phyloP scores from a whole-genome alignment of 2,888 invertebrate genomes.

The Aspidiotus destructor region DNA sequence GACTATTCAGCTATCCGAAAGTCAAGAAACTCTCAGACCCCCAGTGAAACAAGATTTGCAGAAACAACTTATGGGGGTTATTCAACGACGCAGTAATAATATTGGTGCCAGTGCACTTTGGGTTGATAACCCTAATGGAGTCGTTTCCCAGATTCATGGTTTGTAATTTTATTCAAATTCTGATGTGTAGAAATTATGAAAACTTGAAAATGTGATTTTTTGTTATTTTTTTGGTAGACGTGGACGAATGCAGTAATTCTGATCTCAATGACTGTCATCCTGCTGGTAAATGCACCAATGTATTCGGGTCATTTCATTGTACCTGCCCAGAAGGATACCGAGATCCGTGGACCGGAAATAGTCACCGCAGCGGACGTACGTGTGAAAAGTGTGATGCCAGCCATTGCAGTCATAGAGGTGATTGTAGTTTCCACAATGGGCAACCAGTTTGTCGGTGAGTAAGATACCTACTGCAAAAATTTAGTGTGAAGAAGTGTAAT shows the following conservation, averaged over 20 bases:
- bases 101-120: conserved; percentile 77
- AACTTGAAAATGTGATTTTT: no score
- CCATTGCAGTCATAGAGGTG: conserved; percentile 74
- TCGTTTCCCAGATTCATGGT: conserved; percentile 65
- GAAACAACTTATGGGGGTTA: conserved; percentile 71
- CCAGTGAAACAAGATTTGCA: conserved; percentile 64
- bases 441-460: conserved; percentile 67
- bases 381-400: conserved; percentile 66
- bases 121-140: conserved; percentile 71
- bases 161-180: conserved; percentile 30
- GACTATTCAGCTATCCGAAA: conserved; percentile 70
- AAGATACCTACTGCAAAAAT: neutral
- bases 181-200: neutral
- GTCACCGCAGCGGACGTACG: conserved; percentile 58
- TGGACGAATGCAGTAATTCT: conserved; percentile 73
- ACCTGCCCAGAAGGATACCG: conserved; percentile 63
- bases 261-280: conserved; percentile 79
- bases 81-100: conserved; percentile 73
- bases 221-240: conserved; percentile 47
- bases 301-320: conserved; percentile 74
- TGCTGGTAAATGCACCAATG: conserved; percentile 66
- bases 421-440: conserved; percentile 66
- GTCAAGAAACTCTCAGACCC: conserved; percentile 47
- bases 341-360: conserved; percentile 62
- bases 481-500: neutral